These are phyloP conservation scores for Trypoxylus dichotomus DNA, from an alignment of 1,140 invertebrate species.

Conservation along the genomic window DNA sequence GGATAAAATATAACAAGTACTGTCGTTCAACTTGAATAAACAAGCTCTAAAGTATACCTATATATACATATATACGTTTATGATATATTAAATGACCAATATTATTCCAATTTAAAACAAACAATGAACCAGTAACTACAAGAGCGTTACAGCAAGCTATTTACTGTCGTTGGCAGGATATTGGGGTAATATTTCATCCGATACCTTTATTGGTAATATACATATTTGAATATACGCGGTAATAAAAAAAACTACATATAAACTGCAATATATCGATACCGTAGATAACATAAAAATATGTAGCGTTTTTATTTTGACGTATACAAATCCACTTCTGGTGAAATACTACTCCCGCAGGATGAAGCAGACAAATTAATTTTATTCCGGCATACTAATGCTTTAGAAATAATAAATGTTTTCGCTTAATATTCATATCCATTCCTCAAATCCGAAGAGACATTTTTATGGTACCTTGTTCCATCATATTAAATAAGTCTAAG, in stretches of 20 bases:
- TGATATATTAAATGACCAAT: too few species aligned
- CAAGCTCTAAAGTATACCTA: too few species aligned
- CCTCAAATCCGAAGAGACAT: neutral
- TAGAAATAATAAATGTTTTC: neutral
- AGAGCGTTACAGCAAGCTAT: too few species aligned
- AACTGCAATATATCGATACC: neutral
- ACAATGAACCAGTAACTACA: too few species aligned
- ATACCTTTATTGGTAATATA: neutral
- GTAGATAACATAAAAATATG: neutral
- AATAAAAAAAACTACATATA: constrained; percentile 5
- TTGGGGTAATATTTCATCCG: neutral
- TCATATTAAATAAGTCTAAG: neutral
- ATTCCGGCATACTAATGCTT: neutral
- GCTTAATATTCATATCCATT: neutral
- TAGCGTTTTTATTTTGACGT: neutral
- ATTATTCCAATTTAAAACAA: too few species aligned
- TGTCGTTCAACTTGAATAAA: too few species aligned
- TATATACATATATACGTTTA: too few species aligned
- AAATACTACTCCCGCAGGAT: neutral
- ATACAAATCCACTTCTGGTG: neutral
- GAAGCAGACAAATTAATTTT: neutral
- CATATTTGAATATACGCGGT: neutral
- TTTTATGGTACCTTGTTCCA: neutral
- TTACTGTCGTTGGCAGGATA: neutral
- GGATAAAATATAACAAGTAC: too few species aligned